Conservation (phyloP, 2,888 invertebrate genomes). For the Campoplex capitator region DNA sequence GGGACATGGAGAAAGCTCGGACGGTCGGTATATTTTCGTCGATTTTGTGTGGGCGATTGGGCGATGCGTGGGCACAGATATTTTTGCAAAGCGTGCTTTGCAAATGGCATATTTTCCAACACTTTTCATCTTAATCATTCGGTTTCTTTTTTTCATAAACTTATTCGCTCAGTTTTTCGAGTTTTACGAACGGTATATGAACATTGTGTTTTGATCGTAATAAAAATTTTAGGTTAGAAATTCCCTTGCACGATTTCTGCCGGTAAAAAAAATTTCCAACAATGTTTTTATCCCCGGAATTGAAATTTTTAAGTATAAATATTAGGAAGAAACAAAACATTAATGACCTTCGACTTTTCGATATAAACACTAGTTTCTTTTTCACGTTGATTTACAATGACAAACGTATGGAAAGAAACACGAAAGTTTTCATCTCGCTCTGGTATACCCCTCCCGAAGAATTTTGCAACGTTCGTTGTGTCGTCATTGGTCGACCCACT, state of each 20-base stretch:
- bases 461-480: not conserved
- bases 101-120: not conserved
- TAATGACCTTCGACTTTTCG: too few species aligned
- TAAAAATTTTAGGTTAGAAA: too few species aligned
- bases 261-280: too few species aligned
- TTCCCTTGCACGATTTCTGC: too few species aligned
- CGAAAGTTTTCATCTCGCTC: not conserved
- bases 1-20: constrained; percentile 32
- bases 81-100: constrained; percentile 25
- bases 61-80: constrained; percentile 51
- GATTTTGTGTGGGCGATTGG: constrained; percentile 47
- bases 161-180: not conserved
- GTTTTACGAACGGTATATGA: not conserved
- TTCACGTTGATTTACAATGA: not conserved
- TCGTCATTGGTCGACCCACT: constrained; percentile 34
- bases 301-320: too few species aligned
- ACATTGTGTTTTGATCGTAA: not conserved
- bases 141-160: not conserved
- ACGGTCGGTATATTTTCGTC: constrained; percentile 51
- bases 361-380: not conserved
- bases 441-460: not conserved
- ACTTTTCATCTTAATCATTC: not conserved
- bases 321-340: too few species aligned
- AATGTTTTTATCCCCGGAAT: too few species aligned
- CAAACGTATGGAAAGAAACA: not conserved